Conservation (phyloP, 37 sponge, comb jelly and placozoan genomes). For the Halichondria panicea region DNA sequence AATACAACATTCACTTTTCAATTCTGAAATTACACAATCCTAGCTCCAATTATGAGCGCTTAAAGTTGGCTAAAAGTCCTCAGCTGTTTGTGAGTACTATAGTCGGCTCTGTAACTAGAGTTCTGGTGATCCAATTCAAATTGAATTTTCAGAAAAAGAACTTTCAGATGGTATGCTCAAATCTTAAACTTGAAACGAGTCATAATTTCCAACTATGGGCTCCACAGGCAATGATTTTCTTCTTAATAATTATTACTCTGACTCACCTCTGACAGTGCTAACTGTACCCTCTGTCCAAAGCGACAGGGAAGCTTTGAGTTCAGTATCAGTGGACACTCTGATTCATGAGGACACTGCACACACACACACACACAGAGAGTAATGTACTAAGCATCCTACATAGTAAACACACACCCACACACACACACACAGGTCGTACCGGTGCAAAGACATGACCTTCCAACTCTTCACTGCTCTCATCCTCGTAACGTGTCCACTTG, state of each 20-base stretch:
- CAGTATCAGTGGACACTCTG: slow-evolving; percentile 54
- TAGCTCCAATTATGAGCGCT: no score
- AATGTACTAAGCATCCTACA: background rate
- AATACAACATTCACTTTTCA: no score
- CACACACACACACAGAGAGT: background rate
- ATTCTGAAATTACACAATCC: no score
- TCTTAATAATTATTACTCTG: no score
- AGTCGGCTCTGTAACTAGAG: no score
- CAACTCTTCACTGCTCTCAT: background rate
- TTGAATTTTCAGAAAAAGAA: no score
- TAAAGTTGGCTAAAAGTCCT: no score
- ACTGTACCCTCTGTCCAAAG: slow-evolving; percentile 81
- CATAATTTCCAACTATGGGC: background rate
- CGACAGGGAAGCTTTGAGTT: slow-evolving; percentile 39
- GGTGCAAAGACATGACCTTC: slow-evolving; percentile 80
- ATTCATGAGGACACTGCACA: slow-evolving; percentile 83
- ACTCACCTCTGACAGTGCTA: slow-evolving; percentile 67
- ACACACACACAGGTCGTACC: slow-evolving; percentile 33
- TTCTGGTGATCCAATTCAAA: no score
- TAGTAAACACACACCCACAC: background rate
- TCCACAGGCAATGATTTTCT: background rate
- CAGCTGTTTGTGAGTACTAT: no score
- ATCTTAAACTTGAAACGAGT: no score
- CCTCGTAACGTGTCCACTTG: slow-evolving; percentile 6
- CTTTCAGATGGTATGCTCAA: no score